These are phyloP conservation scores for Turnix velox DNA, from an alignment of 2,113 vertebrate genomes.

Conservation along the genomic window DNA sequence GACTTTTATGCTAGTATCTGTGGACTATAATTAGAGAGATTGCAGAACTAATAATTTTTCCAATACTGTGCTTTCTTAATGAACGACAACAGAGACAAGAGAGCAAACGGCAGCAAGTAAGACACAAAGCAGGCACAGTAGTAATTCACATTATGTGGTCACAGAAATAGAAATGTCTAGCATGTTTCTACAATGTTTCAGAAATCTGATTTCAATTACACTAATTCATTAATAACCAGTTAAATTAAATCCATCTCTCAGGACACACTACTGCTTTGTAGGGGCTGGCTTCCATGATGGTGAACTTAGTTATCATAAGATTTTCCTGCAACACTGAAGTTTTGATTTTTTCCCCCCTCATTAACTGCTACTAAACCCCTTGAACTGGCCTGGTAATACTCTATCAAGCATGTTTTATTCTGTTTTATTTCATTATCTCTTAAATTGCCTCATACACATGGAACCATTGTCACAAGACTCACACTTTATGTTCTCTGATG, in stretches of 20 bases:
- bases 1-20: neutral
- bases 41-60: neutral
- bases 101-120: neutral
- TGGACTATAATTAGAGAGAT: neutral
- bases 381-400: neutral
- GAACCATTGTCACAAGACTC: neutral
- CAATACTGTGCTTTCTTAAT: neutral
- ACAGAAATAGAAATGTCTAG: accelerated
- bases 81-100: neutral
- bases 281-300: neutral
- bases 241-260: neutral
- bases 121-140: neutral
- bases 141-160: neutral
- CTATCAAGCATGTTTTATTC: neutral
- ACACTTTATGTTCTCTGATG: neutral
- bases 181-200: neutral
- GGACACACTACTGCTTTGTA: neutral
- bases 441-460: neutral
- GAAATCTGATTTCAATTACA: accelerated
- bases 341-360: neutral
- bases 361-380: neutral
- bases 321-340: neutral
- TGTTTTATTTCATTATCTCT: neutral
- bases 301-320: neutral
- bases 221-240: no score